Conservation (phyloP, 2,797 vertebrate genomes). For the Pangasius krempfi region DNA sequence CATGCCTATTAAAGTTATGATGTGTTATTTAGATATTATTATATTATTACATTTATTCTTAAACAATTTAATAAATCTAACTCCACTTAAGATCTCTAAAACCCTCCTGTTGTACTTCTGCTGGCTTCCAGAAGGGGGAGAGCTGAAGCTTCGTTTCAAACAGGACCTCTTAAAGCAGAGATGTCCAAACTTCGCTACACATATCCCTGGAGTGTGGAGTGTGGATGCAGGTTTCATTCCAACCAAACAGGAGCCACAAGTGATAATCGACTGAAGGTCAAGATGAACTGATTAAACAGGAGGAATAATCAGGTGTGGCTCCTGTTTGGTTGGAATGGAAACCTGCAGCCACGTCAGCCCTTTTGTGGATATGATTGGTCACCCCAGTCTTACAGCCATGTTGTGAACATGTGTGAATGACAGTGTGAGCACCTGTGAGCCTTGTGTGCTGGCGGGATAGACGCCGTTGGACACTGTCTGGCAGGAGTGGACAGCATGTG, state of each 20-base stretch:
- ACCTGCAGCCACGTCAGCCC: not conserved
- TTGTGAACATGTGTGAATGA: slow-evolving; percentile 15
- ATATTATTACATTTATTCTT: not conserved
- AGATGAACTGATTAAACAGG: not conserved
- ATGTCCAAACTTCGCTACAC: not conserved
- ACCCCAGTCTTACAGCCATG: not conserved
- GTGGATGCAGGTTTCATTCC: not conserved
- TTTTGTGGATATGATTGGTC: not conserved
- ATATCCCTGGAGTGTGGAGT: not conserved
- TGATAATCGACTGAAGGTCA: not conserved
- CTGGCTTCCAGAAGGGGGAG: slow-evolving; percentile 68
- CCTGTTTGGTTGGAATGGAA: not conserved
- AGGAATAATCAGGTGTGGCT: not conserved
- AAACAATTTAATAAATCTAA: not conserved
- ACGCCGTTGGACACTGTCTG: slow-evolving; percentile 76
- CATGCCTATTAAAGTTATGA: too few species aligned
- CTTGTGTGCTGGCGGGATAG: slow-evolving; percentile 64
- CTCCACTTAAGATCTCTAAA: not conserved
- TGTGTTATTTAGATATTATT: not conserved
- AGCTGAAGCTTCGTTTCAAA: slow-evolving; percentile 55
- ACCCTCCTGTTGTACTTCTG: slow-evolving; percentile 24
- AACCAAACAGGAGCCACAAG: not conserved
- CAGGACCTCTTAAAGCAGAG: not conserved
- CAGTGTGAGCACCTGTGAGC: slow-evolving; percentile 71
- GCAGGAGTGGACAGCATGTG: slow-evolving; percentile 55